Evolutionary conservation across 2,797 vertebrate species (phyloP), one percentile per base, ranked within the genome.

Genomic region (Ctenopoma multispine): DNA sequence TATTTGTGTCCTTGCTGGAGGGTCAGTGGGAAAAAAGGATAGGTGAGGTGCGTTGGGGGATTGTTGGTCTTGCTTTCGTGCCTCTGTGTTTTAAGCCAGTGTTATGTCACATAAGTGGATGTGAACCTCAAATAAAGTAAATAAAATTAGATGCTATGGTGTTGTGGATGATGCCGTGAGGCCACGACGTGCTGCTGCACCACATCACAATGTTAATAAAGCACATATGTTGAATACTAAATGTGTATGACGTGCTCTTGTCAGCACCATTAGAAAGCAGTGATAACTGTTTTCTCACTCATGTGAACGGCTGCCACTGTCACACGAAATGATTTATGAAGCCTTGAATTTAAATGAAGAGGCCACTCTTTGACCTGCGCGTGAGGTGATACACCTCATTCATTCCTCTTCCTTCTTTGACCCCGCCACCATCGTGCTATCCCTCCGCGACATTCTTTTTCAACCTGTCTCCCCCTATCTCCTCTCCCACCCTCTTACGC

Each of bases 231-330:
- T 4, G 84, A 79, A 81, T 76, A 77, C 64, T 82, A 73, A 85
- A 85, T 63, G 1, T 89, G 87, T 90, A 72, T 85, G 84, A 90
- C 90, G 86, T 48, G 84, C 66, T 87, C 80, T 43, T 77, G 81
- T 89, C 90, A 88, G 82, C 76, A 49, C 56, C 79, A 44, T 84
- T 91, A 88, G 87, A 75, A 84, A 83, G 75, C 77, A 55, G 74
- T 79, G 62, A 72, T 81, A 80, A 80, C 79, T 79, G 63, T n/a
- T 20, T 48, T 64, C 75, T 70, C 83, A 72, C 73, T 84, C 46
- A 23, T 15, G 59, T 74, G 54, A 80, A 64, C 67, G 9, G 55
- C 72, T 53, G 67, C 60, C 83, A 66, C 46, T 74, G 86, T 84
- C 84, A 59, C 34, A 7, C 21, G 50, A 49, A 78, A 82, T 81